Base-by-base conservation (phyloP, 2,888 invertebrate genomes). In the Oithona nana region DNA sequence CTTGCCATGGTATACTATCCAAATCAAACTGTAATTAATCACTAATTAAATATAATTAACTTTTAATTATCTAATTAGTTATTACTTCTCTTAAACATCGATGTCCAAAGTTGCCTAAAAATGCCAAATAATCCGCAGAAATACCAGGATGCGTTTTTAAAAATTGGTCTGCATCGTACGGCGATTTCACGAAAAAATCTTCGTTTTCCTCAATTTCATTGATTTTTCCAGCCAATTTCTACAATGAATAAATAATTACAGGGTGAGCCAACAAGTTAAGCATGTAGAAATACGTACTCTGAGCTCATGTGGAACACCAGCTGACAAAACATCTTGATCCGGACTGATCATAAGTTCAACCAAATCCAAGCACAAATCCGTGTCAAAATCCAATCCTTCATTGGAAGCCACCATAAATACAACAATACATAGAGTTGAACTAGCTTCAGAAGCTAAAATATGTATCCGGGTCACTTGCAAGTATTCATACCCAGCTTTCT, bases 61-160 rank as follows among this genome's bases (percentile, higher is more conserved):
- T 31, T 51, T 1, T n/a, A 22, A 67, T 50, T 30, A 26, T 11
- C n/a, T 29, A 22, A 64, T 50, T 16, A 51, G 2, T 20, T 65
- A 66, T 57, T 64, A 75, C 76, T 71, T 77, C 77, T 67, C 73
- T 69, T 29, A 76, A 68, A 67, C 75, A 73, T 51, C 88, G 77
- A 71, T 86, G 83, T 0, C 87, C 87, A 68, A 87, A 84, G 59
- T 77, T 74, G 20, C 78, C 71, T 63, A 88, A 72, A 69, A 88
- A 86, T 3, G 73, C 20, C 26, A 20, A 11, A 16, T 39, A 39
- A 16, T 16, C 16, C 6, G 39, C 6, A 6, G 8, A 6, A 39
- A 39, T 16, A 11, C 16, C 8, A 39, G 6, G 6, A 39, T 39
- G 8, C 16, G 6, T 39, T 11, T 6, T 11, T 39, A 39, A 16